Base-by-base conservation (phyloP, 2,888 invertebrate species). In the Idaea biselata region DNA sequence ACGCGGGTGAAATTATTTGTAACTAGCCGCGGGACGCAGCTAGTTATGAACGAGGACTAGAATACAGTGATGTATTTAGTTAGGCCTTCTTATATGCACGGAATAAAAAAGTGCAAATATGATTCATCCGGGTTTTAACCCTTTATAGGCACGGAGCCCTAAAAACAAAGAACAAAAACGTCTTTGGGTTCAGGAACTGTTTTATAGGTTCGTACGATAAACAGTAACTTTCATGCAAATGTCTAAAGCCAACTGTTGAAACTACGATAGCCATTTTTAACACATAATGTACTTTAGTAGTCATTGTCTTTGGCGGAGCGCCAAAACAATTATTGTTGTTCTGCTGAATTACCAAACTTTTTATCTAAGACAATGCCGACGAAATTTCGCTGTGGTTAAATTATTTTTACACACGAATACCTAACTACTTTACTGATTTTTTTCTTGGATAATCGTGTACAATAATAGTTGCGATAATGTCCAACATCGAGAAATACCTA, bases 291-390 rank as follows among this genome's bases (percentile, higher is more conserved):
- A 56, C 56, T 56, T 56, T 56, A 56, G 18, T 56, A 18, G 17
- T 56, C 18, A 56, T 56, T 56, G 18, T 56, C 8, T 56, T 18
- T 56, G 56, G 56, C 56, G 18, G 7, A 14, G 8, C 1, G 56
- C 56, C 56, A 56, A 56, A 11, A 18, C 18, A 56, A 56, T 56
- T 18, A 56, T 18, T 56, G 56, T 44, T 44, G 14, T 44, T 44
- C 44, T 44, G 56, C 25, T 56, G 56, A 18, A 56, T 17, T 17
- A 56, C 56, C 16, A 53, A 55, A 55, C 55, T 56, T 17, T 17
- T 18, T 18, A 56, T 56, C 18, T 56, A 44, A 44, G 44, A 44
- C 44, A 44, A 44, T 44, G 44, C 44, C 44, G 14, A 44, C 44
- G 44, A 44, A 44, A 44, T 44, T 44, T 44, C 44, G 44, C 14